Conservation (phyloP, 2,797 vertebrate species). For the Falco peregrinus region DNA sequence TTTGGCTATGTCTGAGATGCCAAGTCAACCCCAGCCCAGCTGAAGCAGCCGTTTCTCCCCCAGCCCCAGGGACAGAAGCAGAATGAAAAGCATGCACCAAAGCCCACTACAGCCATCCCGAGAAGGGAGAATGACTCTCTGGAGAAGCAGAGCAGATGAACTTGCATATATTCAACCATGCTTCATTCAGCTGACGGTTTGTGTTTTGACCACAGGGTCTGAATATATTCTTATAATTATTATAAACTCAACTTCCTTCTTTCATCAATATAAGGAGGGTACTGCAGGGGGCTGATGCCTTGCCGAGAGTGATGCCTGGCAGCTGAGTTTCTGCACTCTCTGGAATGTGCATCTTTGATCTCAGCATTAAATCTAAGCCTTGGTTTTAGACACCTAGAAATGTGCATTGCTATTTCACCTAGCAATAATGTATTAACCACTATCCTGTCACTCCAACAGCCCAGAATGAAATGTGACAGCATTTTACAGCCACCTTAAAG, state of each 20-base stretch:
- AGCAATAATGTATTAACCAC: rapidly evolving
- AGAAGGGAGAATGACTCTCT: rapidly evolving
- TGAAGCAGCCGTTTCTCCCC: neutral
- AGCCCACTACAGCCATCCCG: neutral
- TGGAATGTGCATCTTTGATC: neutral
- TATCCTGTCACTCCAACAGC: neutral
- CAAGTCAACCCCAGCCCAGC: neutral
- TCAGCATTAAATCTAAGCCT: neutral
- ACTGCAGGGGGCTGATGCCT: neutral
- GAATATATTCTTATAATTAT: neutral
- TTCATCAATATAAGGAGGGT: neutral
- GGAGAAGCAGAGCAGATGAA: neutral
- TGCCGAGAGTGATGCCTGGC: neutral
- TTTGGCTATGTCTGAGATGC: neutral
- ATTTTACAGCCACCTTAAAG: neutral
- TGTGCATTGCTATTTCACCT: neutral
- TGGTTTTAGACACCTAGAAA: neutral
- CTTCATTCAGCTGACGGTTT: rapidly evolving
- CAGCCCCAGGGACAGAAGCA: neutral
- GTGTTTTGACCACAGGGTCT: neutral
- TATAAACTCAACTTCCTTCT: neutral
- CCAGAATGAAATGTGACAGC: neutral
- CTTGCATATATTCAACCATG: rapidly evolving
- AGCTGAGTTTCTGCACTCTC: neutral
- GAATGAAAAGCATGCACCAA: rapidly evolving